Percentiles rank a stretch among this genome's conserved stretches.
phyloP scores from a whole-genome alignment of 2,113 vertebrate genomes.

The Macaca fascicularis region T2T-MFA8v1.1 NC_088381.1:113545501-113546000 shows the following conservation, averaged over 20 bases:
- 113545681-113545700: no score
- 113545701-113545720: no score
- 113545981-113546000: background rate
- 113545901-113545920: background rate
- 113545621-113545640: no score
- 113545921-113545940: background rate
- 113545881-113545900: background rate
- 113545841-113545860: background rate
- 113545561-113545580: no score
- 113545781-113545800: background rate
- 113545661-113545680: no score
- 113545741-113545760: background rate
- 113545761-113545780: background rate
- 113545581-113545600: no score
- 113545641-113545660: no score
- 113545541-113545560: no score
- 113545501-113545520: no score
- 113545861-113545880: background rate
- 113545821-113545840: background rate
- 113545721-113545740: no score
- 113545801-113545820: background rate
- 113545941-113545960: background rate
- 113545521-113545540: no score
- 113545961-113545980: background rate
- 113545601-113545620: no score